A percentile compares a stretch with the other conserved stretches of the same genome.
These are phyloP conservation scores for Apodemus sylvaticus DNA, from an alignment of 2,113 vertebrate species.

Conservation along the genomic window DNA sequence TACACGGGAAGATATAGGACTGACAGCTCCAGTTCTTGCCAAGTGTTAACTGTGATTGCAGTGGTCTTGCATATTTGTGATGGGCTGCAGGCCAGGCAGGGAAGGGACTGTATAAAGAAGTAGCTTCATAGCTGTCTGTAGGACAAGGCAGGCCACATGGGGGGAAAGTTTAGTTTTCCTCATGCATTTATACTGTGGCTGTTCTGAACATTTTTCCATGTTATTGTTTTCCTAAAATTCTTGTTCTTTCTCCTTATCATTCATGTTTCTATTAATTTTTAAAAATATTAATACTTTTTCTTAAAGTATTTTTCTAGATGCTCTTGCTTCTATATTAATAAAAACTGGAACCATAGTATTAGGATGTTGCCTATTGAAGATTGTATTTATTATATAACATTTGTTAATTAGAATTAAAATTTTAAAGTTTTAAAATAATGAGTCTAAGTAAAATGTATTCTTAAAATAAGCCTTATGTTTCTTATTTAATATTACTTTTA, in stretches of 20 bases:
- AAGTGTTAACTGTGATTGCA: background rate
- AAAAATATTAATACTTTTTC: constrained; percentile 53
- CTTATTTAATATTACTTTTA: constrained; percentile 31
- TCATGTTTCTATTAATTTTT: constrained; percentile 48
- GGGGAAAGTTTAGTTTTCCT: constrained; percentile 41
- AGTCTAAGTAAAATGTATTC: constrained; percentile 34
- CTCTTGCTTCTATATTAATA: constrained; percentile 37
- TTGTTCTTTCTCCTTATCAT: constrained; percentile 60
- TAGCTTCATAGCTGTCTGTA: background rate
- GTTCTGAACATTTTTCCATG: constrained; percentile 56
- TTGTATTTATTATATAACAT: constrained; percentile 40
- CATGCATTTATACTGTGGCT: constrained; percentile 36
- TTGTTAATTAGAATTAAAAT: constrained; percentile 58
- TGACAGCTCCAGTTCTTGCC: background rate
- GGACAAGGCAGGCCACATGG: constrained; percentile 8
- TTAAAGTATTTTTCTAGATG: constrained; percentile 53
- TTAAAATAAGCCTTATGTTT: constrained; percentile 42
- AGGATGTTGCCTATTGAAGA: constrained; percentile 54
- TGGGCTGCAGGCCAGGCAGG: background rate
- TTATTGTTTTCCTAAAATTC: constrained; percentile 62
- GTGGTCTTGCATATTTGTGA: constrained; percentile 29
- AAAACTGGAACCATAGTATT: constrained; percentile 37
- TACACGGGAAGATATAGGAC: constrained; percentile 25
- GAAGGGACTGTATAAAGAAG: constrained; percentile 12
- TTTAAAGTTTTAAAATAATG: constrained; percentile 57